phyloP scores from a whole-genome alignment of 2,113 vertebrate species.

The Gymnobelideus leadbeateri region DNA sequence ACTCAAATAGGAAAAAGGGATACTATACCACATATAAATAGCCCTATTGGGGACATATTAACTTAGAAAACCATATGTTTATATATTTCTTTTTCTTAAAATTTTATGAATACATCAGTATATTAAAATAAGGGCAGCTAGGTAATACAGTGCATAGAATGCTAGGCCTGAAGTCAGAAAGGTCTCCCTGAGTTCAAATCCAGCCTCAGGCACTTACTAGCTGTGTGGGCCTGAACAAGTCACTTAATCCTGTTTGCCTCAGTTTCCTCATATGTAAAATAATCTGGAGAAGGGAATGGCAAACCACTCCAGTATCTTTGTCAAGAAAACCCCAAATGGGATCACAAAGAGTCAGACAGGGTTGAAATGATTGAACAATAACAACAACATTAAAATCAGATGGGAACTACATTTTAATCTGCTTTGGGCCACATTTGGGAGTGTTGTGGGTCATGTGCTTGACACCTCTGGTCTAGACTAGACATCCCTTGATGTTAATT shows the following conservation, averaged over 20 bases:
- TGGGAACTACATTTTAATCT: background rate
- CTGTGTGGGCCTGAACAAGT: background rate
- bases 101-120: background rate
- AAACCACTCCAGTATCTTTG: background rate
- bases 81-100: background rate
- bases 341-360: background rate
- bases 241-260: background rate
- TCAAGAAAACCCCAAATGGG: background rate
- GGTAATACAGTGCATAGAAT: too few species aligned
- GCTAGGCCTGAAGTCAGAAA: background rate
- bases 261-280: background rate
- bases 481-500: background rate
- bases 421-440: background rate
- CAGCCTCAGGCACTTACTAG: too few species aligned
- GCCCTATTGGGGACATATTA: background rate
- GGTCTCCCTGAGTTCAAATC: background rate
- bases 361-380: too few species aligned
- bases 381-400: too few species aligned
- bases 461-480: background rate
- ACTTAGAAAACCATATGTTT: background rate
- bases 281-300: background rate
- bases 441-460: background rate
- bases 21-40: background rate
- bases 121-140: background rate
- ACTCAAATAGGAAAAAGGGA: background rate